phyloP scores from a whole-genome alignment of 2,888 invertebrate genomes.

The Cephus runcator region DNA sequence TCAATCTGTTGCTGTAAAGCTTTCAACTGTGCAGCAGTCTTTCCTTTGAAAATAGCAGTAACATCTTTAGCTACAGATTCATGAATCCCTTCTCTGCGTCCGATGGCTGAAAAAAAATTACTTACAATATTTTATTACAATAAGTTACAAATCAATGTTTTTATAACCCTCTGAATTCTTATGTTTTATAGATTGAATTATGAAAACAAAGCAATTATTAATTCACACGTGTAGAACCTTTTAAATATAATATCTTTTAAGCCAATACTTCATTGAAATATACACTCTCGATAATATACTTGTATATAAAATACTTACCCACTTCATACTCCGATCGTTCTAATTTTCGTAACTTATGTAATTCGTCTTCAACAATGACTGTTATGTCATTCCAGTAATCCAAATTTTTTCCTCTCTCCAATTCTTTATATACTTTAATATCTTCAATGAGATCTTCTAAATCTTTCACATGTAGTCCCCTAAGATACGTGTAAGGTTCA shows the following conservation, averaged over 20 bases:
- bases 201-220: too few relatives aligned
- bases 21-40: constrained; percentile 87
- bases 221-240: too few relatives aligned
- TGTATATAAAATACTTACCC: constrained; percentile 46
- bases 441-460: constrained; percentile 96
- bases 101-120: constrained; percentile 62
- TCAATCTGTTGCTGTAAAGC: constrained; percentile 87
- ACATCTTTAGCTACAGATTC: constrained; percentile 92
- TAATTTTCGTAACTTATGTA: constrained; percentile 84
- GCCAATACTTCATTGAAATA: constrained; percentile 63
- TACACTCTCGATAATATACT: neutral
- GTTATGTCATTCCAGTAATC: constrained; percentile 97
- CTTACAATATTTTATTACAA: neutral
- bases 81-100: constrained; percentile 84
- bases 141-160: neutral
- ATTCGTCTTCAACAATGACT: constrained; percentile 92
- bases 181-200: too few relatives aligned
- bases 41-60: constrained; percentile 89
- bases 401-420: constrained; percentile 88
- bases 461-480: constrained; percentile 89
- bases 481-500: constrained; percentile 95
- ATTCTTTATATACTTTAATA: constrained; percentile 93
- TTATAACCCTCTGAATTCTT: too few relatives aligned
- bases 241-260: neutral
- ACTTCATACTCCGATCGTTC: constrained; percentile 74